Percentiles rank a stretch among this genome's conserved stretches.
Conservation (phyloP, 2,113 vertebrate species). For the Sus scrofa region DNA sequence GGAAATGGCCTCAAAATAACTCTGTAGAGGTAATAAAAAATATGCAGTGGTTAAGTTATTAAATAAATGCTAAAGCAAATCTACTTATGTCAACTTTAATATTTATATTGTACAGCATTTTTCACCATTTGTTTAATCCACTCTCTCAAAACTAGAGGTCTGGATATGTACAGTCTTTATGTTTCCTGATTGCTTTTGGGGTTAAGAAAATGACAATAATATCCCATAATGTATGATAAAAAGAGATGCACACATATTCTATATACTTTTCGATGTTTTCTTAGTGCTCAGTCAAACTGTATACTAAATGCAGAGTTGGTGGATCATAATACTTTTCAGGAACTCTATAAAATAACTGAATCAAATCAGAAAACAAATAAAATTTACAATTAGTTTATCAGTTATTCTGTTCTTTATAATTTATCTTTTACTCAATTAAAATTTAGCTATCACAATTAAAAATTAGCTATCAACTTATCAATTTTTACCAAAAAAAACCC, state of each 20-base stretch:
- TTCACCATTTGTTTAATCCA: slow-evolving; percentile 27
- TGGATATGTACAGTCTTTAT: neutral
- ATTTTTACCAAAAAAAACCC: neutral
- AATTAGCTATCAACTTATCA: neutral
- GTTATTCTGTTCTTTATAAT: neutral
- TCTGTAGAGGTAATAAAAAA: slow-evolving; percentile 49
- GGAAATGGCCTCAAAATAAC: slow-evolving; percentile 49
- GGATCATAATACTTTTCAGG: neutral
- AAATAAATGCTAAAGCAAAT: slow-evolving; percentile 60
- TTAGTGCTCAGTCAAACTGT: neutral
- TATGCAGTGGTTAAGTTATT: neutral
- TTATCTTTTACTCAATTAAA: slow-evolving; percentile 17
- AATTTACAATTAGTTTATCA: slow-evolving; percentile 18
- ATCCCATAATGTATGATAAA: slow-evolving; percentile 8
- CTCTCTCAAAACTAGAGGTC: neutral
- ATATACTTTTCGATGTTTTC: neutral
- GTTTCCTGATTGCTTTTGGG: slow-evolving; percentile 4
- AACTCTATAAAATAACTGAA: neutral
- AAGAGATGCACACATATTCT: neutral
- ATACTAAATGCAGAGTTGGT: neutral
- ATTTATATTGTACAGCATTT: slow-evolving; percentile 21
- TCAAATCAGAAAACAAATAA: neutral
- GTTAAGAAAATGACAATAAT: slow-evolving; percentile 43
- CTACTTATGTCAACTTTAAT: neutral
- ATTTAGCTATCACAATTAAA: neutral